Conservation (phyloP, 2,888 invertebrate species). For the Seira sanloemensis region DNA sequence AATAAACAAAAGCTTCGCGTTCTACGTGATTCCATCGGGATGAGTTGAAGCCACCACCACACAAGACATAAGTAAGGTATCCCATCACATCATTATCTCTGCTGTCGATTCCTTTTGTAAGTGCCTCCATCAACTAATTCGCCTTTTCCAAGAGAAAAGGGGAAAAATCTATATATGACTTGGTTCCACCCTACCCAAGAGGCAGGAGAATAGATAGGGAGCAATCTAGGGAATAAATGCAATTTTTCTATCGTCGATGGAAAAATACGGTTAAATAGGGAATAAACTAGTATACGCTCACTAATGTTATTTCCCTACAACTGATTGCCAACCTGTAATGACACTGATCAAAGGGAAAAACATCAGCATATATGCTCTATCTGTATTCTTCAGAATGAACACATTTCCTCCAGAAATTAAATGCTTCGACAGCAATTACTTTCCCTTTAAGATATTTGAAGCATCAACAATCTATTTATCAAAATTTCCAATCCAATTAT, state of each 20-base stretch:
- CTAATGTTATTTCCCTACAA: too few species aligned
- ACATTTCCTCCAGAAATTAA: too few species aligned
- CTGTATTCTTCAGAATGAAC: too few species aligned
- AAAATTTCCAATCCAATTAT: background rate
- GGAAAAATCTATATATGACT: slow-evolving; percentile 25
- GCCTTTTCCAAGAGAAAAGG: slow-evolving; percentile 24
- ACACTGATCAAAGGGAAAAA: background rate
- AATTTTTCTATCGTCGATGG: slow-evolving; percentile 38
- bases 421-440: background rate
- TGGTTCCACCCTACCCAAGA: slow-evolving; percentile 31
- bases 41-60: background rate
- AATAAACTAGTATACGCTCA: too few species aligned
- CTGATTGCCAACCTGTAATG: background rate
- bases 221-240: slow-evolving; percentile 34
- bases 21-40: background rate
- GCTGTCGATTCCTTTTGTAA: slow-evolving; percentile 54
- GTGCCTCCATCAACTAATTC: slow-evolving; percentile 65
- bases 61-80: background rate
- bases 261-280: too few species aligned
- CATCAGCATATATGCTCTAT: too few species aligned
- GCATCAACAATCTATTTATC: background rate
- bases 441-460: background rate
- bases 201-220: too few species aligned
- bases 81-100: slow-evolving; percentile 51
- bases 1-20: slow-evolving; percentile 14